Evolutionary conservation across 2,797 vertebrate species (phyloP), one percentile per base, ranked within the genome.

Genomic region (Alcedo quadribrachys): DNA sequence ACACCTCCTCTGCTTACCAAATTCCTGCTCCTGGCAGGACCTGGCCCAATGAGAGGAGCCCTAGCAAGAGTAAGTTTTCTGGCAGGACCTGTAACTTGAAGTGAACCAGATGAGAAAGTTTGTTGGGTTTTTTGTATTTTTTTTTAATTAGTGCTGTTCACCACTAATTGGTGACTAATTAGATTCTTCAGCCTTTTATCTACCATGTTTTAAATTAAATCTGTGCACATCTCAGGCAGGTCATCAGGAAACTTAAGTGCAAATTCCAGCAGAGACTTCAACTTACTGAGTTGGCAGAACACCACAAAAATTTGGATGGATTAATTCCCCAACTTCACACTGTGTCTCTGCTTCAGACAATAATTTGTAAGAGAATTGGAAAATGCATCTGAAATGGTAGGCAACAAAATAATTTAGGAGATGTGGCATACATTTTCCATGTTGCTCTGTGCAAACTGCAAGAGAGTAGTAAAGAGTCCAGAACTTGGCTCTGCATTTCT

Each of bases 91-190:
- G 30, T 27, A 25, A 55, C 30, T 9, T n/a, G n/a, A n/a, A 91
- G 42, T 78, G 60, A 92, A 92, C 8, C 16, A 65, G 53, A 78
- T 60, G 43, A 81, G 35, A 85, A 78, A 65, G 35, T 35, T 35
- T 35, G 35, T 35, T 24, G 3, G n/a, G n/a, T 66, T 43, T 75
- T 70, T 85, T 65, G 84, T 79, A 66, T 42, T 78, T 66, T 85
- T 45, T 78, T 70, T 85, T 66, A 86, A 85, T 74, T 80, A 93
- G 92, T 40, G 51, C 8, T 80, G 35, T 76, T 81, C 71, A 75
- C 11, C 20, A 60, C 12, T 81, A 81, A 85, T 58, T 61, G 37
- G 48, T 66, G 27, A 76, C 57, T 81, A 37, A 96, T 80, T 81
- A 82, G 25, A 65, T 21, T 81, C 37, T 30, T 5, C 24, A 94